Evolutionary conservation across 92 coral and sea anemone genomes (phyloP).

Genomic region (Palythoa caribaeorum): DNA sequence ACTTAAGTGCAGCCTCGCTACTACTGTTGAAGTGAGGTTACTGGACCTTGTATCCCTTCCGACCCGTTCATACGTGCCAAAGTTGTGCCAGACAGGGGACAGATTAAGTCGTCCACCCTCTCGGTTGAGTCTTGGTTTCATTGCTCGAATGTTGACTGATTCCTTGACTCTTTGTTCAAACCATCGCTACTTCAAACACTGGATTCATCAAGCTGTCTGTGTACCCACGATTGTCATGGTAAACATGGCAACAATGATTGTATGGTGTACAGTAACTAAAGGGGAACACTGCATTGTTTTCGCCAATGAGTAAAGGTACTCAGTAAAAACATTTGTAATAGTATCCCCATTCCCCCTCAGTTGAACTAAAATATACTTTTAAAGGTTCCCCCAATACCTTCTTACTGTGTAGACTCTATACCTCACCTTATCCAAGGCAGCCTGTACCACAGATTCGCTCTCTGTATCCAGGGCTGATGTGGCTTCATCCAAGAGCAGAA

Average conservation of each 20-base stretch:
- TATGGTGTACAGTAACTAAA: no score
- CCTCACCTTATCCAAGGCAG: no score
- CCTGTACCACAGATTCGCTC: no score
- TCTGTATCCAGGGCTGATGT: no score
- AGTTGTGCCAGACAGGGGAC: slow-evolving; percentile 12
- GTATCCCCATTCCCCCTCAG: no score
- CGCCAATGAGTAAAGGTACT: no score
- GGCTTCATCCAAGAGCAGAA: no score
- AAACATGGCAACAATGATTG: neutral
- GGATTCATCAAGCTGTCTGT: neutral
- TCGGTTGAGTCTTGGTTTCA: slow-evolving; percentile 20
- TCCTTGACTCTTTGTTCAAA: slow-evolving; percentile 9
- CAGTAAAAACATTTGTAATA: no score
- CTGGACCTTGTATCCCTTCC: neutral
- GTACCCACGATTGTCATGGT: neutral
- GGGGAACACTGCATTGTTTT: no score
- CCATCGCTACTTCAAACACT: slow-evolving; percentile 11
- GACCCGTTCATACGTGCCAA: slow-evolving; percentile 6
- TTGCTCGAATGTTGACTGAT: neutral
- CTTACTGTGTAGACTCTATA: no score
- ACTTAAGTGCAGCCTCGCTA: neutral
- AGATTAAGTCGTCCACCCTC: slow-evolving; percentile 17
- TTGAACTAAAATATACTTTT: no score
- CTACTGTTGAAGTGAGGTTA: neutral
- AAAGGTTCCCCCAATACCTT: no score